These are phyloP conservation scores for Peromyscus californicus DNA, from an alignment of 2,113 vertebrate species.

Conservation along the genomic window DNA sequence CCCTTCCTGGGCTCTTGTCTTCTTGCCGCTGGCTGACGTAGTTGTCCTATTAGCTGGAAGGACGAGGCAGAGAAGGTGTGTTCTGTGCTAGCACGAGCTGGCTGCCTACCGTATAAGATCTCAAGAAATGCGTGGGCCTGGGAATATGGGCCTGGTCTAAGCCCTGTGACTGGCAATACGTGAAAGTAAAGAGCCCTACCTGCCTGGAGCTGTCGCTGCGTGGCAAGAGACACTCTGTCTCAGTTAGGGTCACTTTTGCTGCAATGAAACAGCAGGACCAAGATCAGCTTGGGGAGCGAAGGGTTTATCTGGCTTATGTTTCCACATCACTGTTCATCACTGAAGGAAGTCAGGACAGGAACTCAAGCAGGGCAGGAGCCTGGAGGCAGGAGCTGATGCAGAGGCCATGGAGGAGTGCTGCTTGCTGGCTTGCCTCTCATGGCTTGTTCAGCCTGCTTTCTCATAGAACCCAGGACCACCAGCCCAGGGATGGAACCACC, in stretches of 20 bases:
- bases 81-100: background rate
- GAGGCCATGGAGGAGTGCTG: background rate
- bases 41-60: background rate
- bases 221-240: background rate
- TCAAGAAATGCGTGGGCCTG: background rate
- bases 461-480: background rate
- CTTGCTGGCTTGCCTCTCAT: background rate
- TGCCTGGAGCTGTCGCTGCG: background rate
- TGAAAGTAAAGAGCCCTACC: background rate
- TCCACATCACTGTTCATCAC: background rate
- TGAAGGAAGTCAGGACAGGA: background rate
- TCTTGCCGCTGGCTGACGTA: background rate
- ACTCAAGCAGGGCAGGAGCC: background rate
- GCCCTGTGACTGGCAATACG: accelerated
- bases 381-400: background rate
- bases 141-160: background rate
- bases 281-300: background rate
- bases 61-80: background rate
- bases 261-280: too few species aligned
- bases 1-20: accelerated
- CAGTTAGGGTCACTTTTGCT: background rate
- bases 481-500: background rate
- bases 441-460: background rate
- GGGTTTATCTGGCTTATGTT: background rate
- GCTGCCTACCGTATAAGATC: background rate